phyloP scores from a whole-genome alignment of 2,113 vertebrate species.

The Sapayoa aenigma region DNA sequence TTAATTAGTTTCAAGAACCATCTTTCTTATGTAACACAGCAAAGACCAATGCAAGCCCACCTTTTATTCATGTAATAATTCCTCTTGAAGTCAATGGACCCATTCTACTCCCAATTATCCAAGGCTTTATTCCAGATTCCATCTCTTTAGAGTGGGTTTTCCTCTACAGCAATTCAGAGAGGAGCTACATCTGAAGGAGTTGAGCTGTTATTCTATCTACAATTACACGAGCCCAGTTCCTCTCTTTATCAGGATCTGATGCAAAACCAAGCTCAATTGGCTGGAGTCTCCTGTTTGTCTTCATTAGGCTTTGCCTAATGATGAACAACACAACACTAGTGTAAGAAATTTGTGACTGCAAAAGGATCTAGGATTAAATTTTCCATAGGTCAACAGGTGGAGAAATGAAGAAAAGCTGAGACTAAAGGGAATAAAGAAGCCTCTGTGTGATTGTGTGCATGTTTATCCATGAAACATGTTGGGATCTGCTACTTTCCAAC shows the following conservation, averaged over 20 bases:
- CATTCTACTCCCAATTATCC: constrained; percentile 15
- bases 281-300: not conserved
- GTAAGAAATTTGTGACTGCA: not conserved
- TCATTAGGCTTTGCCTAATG: not conserved
- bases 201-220: not conserved
- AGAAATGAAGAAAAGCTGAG: not conserved
- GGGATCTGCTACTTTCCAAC: not conserved
- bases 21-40: constrained; percentile 58
- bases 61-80: constrained; percentile 5
- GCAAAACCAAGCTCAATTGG: not conserved
- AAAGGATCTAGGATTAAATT: not conserved
- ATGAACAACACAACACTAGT: not conserved
- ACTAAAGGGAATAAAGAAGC: not conserved
- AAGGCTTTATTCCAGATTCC: constrained; percentile 4
- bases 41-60: constrained; percentile 13
- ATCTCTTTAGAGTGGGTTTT: not conserved
- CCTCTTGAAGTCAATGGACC: constrained; percentile 1
- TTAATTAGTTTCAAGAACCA: constrained; percentile 73
- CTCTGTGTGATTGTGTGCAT: no score
- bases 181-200: not conserved
- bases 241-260: not conserved
- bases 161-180: not conserved
- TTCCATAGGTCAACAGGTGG: not conserved
- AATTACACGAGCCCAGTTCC: not conserved
- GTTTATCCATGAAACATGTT: not conserved